Conservation (phyloP, 2,888 invertebrate genomes). For the Drosophila algonquin region DNA sequence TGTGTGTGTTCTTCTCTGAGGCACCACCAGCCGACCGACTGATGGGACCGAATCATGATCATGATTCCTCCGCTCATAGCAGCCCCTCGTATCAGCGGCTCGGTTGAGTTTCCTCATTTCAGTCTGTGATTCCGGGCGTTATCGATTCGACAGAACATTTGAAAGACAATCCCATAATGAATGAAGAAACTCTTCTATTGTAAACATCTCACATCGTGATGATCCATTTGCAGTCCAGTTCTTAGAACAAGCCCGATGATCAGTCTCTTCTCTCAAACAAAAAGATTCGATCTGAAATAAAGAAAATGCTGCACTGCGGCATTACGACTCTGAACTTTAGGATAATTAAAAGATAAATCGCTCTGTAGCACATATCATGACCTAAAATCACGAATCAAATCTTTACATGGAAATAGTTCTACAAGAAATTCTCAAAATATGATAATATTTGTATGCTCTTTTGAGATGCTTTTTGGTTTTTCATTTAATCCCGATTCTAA, state of each 20-base stretch:
- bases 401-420: no score
- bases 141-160: constrained; percentile 5
- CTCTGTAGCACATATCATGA: neutral
- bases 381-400: no score
- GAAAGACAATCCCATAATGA: neutral
- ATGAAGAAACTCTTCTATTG: neutral
- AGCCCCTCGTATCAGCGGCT: constrained; percentile 4
- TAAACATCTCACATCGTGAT: neutral
- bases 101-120: constrained; percentile 26
- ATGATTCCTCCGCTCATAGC: constrained; percentile 30
- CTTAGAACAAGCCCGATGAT: neutral
- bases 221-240: neutral
- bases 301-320: no score
- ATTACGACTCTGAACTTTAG: neutral
- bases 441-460: no score
- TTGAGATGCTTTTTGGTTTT: no score
- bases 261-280: neutral
- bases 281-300: neutral
- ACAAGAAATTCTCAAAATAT: no score
- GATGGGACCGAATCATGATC: constrained; percentile 23
- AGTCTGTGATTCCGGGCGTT: constrained; percentile 19
- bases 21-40: no score
- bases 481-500: no score
- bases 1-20: constrained; percentile 1
- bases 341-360: neutral